Evolutionary conservation across 2,113 vertebrate genomes (phyloP).

Genomic region (Rhinolophus ferrumequinum): DNA sequence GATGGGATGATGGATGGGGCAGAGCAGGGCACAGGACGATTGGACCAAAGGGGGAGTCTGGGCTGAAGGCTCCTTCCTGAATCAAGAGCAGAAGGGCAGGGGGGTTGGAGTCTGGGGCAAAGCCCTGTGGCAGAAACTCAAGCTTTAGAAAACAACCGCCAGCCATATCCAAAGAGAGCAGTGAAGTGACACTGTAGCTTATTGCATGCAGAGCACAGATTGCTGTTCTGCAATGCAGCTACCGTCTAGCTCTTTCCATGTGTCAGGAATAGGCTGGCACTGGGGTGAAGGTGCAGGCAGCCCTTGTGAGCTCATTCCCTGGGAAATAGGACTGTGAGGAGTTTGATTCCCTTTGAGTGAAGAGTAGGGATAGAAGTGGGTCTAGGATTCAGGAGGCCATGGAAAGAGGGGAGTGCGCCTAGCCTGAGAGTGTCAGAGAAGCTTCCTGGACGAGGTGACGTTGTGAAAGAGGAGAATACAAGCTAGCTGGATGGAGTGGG

Average conservation of each 20-base stretch:
- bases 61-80: conserved; percentile 65
- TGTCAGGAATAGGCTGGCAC: not conserved
- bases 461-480: not conserved
- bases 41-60: not conserved
- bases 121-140: not conserved
- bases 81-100: not conserved
- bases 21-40: conserved; percentile 73
- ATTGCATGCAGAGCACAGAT: fast-evolving
- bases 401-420: not conserved
- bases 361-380: not conserved
- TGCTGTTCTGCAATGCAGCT: not conserved
- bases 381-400: not conserved
- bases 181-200: too few species aligned
- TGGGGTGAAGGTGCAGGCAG: too few species aligned
- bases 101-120: not conserved
- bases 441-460: not conserved
- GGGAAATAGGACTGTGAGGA: not conserved
- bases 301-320: not conserved
- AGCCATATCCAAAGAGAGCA: not conserved
- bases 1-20: conserved; percentile 85
- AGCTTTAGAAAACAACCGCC: not conserved
- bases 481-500: fast-evolving
- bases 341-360: not conserved
- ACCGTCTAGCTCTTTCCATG: not conserved
- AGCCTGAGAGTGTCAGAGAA: too few species aligned